Conservation (phyloP, 1,140 invertebrate genomes). For the Tetramorium parvispinum region DNA sequence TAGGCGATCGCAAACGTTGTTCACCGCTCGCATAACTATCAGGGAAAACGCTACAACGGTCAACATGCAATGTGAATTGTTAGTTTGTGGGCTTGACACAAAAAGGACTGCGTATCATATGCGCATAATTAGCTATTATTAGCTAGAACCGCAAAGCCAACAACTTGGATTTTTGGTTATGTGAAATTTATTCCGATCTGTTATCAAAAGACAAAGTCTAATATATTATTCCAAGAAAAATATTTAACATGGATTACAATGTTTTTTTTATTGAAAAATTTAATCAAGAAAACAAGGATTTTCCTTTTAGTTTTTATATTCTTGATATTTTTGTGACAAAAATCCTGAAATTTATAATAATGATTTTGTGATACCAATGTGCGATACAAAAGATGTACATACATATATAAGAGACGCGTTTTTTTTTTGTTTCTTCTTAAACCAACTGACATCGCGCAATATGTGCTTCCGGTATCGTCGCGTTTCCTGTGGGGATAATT, state of each 20-base stretch:
- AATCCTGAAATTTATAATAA: neutral
- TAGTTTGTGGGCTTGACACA: slow-evolving; percentile 35
- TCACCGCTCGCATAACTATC: slow-evolving; percentile 51
- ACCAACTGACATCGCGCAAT: slow-evolving; percentile 51
- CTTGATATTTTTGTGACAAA: neutral
- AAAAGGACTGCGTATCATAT: slow-evolving; percentile 23
- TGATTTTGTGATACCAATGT: neutral
- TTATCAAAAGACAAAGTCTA: neutral
- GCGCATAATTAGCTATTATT: slow-evolving; percentile 49
- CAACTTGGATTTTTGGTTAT: neutral
- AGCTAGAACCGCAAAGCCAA: slow-evolving; percentile 14
- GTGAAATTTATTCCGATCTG: neutral
- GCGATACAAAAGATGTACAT: neutral
- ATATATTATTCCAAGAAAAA: neutral
- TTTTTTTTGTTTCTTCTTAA: slow-evolving; percentile 11
- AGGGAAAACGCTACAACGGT: slow-evolving; percentile 34
- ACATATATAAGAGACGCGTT: neutral
- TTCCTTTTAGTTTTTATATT: neutral
- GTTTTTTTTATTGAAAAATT: neutral
- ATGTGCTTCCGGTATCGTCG: slow-evolving; percentile 58
- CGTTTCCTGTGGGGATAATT: slow-evolving; percentile 62
- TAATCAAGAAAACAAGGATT: neutral
- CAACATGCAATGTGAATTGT: slow-evolving; percentile 46
- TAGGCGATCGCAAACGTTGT: slow-evolving; percentile 36
- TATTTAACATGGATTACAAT: neutral